phyloP scores from a whole-genome alignment of 2,113 vertebrate genomes.

The Cromileptes altivelis region DNA sequence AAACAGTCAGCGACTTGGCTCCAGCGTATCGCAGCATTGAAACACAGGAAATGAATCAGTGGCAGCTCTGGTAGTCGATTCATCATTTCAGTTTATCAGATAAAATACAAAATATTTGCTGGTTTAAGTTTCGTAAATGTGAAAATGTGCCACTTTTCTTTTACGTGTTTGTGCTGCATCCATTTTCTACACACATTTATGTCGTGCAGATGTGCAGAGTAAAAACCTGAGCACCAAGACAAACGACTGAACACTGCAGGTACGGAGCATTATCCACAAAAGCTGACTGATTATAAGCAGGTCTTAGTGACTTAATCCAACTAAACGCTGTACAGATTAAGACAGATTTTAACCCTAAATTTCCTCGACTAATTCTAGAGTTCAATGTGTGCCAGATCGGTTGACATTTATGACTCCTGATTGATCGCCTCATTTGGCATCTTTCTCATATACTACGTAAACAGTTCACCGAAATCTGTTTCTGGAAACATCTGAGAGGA shows the following conservation, averaged over 20 bases:
- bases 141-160: not conserved
- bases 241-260: not conserved
- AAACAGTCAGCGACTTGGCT: not conserved
- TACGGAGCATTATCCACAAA: no score
- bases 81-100: not conserved
- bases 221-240: no score
- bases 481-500: no score
- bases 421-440: no score
- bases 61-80: not conserved
- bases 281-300: not conserved
- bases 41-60: not conserved
- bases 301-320: not conserved
- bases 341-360: no score
- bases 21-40: not conserved
- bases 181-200: not conserved
- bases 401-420: no score
- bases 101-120: not conserved
- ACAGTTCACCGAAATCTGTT: no score
- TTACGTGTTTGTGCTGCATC: not conserved
- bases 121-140: not conserved
- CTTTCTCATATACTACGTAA: no score
- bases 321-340: not conserved
- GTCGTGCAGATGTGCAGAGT: not conserved
- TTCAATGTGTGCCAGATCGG: no score
- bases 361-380: no score